phyloP scores from a whole-genome alignment of 2,113 vertebrate genomes.

The Pao palembangensis region DNA sequence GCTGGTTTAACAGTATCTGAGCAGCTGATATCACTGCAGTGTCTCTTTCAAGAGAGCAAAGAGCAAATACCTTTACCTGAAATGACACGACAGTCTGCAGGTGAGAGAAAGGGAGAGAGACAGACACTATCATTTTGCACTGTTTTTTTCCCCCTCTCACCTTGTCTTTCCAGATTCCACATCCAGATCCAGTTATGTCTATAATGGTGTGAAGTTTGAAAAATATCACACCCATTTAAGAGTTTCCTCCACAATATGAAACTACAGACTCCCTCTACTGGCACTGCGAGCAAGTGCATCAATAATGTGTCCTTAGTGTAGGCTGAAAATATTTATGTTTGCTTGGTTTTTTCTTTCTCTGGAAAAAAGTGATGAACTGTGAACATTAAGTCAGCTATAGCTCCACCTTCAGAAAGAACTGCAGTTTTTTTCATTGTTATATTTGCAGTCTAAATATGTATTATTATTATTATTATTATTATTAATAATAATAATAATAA shows the following conservation, averaged over 20 bases:
- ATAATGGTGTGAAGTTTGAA: not conserved
- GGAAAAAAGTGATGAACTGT: too few relatives aligned
- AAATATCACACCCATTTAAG: not conserved
- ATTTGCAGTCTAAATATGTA: too few relatives aligned
- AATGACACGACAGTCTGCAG: conserved; percentile 23
- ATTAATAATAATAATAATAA: too few relatives aligned
- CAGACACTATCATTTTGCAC: conserved; percentile 24
- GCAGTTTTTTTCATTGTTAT: too few relatives aligned
- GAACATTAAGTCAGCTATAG: too few relatives aligned
- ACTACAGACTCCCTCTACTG: not conserved
- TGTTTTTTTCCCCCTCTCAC: conserved; percentile 12
- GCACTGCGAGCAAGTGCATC: not conserved
- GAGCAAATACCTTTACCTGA: conserved; percentile 21
- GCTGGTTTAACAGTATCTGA: conserved; percentile 17
- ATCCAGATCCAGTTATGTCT: not conserved
- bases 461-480: too few relatives aligned
- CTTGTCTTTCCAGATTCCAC: conserved; percentile 25
- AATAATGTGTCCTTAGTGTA: not conserved
- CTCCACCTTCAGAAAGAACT: too few relatives aligned
- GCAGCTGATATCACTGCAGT: conserved; percentile 18
- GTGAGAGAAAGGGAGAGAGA: conserved; percentile 10
- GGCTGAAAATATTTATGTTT: too few relatives aligned
- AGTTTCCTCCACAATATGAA: not conserved
- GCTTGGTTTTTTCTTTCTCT: too few relatives aligned
- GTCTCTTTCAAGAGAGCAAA: conserved; percentile 32